Conservation (phyloP, 2,888 invertebrate genomes). For the Phasia obesa region DNA sequence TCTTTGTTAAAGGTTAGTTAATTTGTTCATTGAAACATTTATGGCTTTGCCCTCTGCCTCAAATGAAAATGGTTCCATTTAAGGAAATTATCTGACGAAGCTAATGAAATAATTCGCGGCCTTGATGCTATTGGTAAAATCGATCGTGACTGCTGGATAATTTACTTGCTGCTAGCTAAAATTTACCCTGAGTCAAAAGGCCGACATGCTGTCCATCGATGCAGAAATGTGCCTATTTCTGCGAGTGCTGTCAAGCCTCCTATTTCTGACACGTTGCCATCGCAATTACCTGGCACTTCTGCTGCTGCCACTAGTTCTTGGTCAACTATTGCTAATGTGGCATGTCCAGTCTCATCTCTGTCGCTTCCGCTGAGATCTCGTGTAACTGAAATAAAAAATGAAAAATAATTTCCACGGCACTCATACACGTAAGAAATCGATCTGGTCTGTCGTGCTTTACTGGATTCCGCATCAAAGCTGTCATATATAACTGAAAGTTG, state of each 20-base stretch:
- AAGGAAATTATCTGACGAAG: constrained; percentile 62
- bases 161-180: constrained; percentile 50
- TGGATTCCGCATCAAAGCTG: constrained; percentile 47
- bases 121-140: constrained; percentile 50
- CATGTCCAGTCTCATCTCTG: constrained; percentile 15
- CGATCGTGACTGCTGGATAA: constrained; percentile 62
- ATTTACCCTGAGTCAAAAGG: constrained; percentile 49
- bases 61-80: constrained; percentile 38
- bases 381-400: neutral
- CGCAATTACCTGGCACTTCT: neutral
- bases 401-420: constrained; percentile 50
- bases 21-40: constrained; percentile 59
- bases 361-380: neutral
- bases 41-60: too few relatives aligned
- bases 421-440: constrained; percentile 42
- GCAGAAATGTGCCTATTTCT: neutral
- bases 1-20: constrained; percentile 57
- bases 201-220: neutral
- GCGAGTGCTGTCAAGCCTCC: neutral
- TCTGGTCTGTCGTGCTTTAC: constrained; percentile 42
- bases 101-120: constrained; percentile 64
- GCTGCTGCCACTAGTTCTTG: constrained; percentile 1
- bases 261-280: neutral
- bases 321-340: constrained; percentile 20
- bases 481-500: constrained; percentile 41